Conservation (phyloP, 2,113 vertebrate species). For the Colinus virginianus region DNA sequence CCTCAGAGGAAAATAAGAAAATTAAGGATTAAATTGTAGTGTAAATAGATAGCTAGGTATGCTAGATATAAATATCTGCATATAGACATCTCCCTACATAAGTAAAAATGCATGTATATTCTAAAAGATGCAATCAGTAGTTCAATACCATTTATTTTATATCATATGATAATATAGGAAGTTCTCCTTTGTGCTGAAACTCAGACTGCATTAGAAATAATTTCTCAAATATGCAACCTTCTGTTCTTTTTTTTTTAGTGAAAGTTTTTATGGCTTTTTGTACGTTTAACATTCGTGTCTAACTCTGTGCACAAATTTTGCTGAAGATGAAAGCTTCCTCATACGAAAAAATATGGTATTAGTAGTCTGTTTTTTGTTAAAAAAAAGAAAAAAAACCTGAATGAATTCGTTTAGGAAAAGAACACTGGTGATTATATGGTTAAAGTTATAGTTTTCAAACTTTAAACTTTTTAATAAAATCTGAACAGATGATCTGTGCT, state of each 20-base stretch:
- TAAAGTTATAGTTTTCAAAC: conserved; percentile 74
- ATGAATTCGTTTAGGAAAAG: conserved; percentile 11
- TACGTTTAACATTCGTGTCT: conserved; percentile 52
- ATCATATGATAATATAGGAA: background rate
- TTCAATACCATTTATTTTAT: background rate
- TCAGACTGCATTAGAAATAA: conserved; percentile 52
- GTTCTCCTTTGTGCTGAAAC: conserved; percentile 29
- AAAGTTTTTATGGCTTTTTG: conserved; percentile 42
- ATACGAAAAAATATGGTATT: conserved; percentile 11
- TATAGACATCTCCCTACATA: background rate
- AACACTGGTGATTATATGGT: conserved; percentile 61
- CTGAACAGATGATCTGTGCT: conserved; percentile 75
- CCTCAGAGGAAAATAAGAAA: background rate
- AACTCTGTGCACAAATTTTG: conserved; percentile 24
- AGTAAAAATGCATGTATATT: background rate
- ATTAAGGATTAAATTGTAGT: background rate
- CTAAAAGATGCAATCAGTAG: background rate
- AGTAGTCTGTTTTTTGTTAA: background rate
- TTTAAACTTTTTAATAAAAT: conserved; percentile 79
- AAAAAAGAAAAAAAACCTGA: background rate
- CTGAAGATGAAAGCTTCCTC: conserved; percentile 4
- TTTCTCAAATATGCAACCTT: conserved; percentile 52
- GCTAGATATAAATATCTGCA: background rate
- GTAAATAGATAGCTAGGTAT: background rate
- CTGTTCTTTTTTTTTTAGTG: conserved; percentile 53